These are phyloP conservation scores for Oopsacas minuta DNA, from an alignment of 37 sponge, comb jelly and placozoan species.

Conservation along the genomic window DNA sequence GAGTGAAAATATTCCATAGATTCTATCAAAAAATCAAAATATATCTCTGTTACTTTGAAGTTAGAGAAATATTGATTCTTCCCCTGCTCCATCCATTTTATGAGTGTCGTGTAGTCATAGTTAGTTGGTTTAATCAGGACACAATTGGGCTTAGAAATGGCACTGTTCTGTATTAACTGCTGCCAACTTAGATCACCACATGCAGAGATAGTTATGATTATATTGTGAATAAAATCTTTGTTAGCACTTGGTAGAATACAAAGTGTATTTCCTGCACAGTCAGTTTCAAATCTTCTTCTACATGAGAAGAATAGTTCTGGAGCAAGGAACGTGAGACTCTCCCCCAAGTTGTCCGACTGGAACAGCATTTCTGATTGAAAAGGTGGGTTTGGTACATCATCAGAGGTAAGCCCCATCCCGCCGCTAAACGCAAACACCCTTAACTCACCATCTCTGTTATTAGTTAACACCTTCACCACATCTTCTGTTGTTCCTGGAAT, in stretches of 20 bases:
- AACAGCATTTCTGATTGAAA: background rate
- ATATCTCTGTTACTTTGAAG: background rate
- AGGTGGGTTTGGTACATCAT: background rate
- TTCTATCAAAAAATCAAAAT: background rate
- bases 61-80: background rate
- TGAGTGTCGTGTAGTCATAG: background rate
- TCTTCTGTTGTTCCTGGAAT: background rate
- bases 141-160: background rate
- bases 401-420: background rate
- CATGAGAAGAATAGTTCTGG: background rate
- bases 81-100: background rate
- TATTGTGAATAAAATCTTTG: background rate
- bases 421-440: background rate
- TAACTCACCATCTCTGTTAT: slow-evolving; percentile 9
- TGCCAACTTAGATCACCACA: background rate
- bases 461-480: background rate
- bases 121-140: slow-evolving; percentile 3
- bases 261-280: background rate
- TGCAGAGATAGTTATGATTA: background rate
- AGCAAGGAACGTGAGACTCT: background rate
- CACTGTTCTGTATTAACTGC: background rate
- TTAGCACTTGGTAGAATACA: background rate
- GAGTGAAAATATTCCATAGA: slow-evolving; percentile 8
- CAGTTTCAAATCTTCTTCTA: background rate
- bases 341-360: background rate